Percentiles rank a stretch among this genome's conserved stretches.
These are phyloP conservation scores for Ormyrus labotus DNA, from an alignment of 2,888 invertebrate genomes.

Conservation along the genomic window DNA sequence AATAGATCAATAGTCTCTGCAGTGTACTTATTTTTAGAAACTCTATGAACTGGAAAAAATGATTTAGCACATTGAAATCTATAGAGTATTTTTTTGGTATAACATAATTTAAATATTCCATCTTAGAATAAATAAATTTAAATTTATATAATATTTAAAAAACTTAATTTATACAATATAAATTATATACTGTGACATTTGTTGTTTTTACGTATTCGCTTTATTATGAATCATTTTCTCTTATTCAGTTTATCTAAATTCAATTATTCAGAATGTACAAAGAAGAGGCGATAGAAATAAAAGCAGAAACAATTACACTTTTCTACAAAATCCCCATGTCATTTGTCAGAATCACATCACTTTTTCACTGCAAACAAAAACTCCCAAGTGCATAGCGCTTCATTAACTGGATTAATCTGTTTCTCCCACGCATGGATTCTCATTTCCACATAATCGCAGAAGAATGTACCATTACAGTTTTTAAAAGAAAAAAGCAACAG, in stretches of 20 bases:
- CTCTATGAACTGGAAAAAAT: not conserved
- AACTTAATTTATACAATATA: not conserved
- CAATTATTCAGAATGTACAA: not conserved
- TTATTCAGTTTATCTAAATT: not conserved
- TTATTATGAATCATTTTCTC: constrained; percentile 10
- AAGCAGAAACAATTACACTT: not conserved
- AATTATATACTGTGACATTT: not conserved
- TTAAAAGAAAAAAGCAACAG: constrained; percentile 19
- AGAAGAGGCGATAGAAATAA: constrained; percentile 5
- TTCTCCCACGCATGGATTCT: constrained; percentile 33
- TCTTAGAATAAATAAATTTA: not conserved
- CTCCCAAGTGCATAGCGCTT: constrained; percentile 3
- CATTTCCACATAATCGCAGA: constrained; percentile 35
- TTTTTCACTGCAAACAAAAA: constrained; percentile 31
- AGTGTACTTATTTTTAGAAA: constrained; percentile 3
- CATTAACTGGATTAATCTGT: constrained; percentile 21
- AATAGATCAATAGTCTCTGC: constrained; percentile 16
- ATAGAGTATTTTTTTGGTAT: too few species aligned
- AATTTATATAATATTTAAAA: not conserved
- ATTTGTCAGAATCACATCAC: not conserved
- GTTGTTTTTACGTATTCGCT: not conserved
- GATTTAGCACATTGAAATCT: too few species aligned
- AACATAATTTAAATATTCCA: too few species aligned
- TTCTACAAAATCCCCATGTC: not conserved
- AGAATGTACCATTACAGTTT: constrained; percentile 1